Percentiles rank a stretch among this genome's conserved stretches.
Evolutionary conservation across 2,797 vertebrate genomes (phyloP).

Genomic region (Loriculus beryllinus): DNA sequence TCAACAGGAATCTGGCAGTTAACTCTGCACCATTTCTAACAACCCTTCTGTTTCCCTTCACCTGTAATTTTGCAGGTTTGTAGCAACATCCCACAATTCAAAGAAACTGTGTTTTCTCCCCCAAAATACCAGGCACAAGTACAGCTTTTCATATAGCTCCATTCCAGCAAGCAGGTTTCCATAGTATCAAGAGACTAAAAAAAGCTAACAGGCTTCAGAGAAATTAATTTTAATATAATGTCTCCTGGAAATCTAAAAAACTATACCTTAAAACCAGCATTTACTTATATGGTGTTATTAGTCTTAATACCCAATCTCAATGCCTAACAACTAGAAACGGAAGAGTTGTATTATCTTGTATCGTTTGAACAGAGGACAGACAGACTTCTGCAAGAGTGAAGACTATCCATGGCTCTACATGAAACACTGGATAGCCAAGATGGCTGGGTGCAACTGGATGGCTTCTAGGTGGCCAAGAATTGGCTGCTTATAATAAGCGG

Average conservation of each 20-base stretch:
- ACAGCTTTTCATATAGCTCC: conserved; percentile 28
- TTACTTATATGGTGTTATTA: neutral
- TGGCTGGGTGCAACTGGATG: neutral
- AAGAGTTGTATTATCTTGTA: neutral
- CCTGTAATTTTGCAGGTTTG: neutral
- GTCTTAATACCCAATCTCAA: neutral
- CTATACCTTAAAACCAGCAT: neutral
- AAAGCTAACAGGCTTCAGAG: conserved; percentile 30
- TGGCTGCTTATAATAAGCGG: neutral
- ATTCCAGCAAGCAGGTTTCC: conserved; percentile 51
- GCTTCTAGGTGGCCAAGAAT: neutral
- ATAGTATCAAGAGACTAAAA: conserved; percentile 64
- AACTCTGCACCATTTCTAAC: neutral
- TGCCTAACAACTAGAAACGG: neutral
- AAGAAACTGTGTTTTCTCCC: conserved; percentile 13
- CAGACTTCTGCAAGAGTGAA: neutral
- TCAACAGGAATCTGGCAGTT: neutral
- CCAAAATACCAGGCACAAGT: conserved; percentile 19
- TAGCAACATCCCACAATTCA: neutral
- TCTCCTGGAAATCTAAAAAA: conserved; percentile 11
- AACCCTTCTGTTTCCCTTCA: neutral
- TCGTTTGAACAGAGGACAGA: neutral
- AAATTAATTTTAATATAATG: conserved; percentile 53
- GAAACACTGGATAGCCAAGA: neutral
- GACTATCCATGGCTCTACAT: neutral